Evolutionary conservation across 2,888 invertebrate genomes (phyloP), one percentile per base, ranked within the genome.

Genomic region (Latrodectus hesperus): DNA sequence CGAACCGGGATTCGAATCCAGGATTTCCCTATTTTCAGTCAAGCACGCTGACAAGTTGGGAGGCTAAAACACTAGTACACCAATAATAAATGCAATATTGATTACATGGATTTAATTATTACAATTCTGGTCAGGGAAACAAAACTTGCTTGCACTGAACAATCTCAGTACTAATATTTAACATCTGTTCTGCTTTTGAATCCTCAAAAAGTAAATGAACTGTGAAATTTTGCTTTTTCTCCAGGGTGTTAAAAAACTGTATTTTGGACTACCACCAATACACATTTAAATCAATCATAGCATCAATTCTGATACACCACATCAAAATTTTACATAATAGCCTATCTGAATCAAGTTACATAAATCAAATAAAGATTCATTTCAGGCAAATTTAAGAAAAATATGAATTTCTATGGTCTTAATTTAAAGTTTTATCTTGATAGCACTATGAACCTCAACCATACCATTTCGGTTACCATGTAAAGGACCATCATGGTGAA

Each of bases 401-500:
- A 68, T 12, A n/a, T n/a, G 9, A 68, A 17, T 17, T 17, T 38
- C 16, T 10, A 17, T 64, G 38, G 38, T 38, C 5, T 38, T 38
- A 1, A 38, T 38, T 38, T 38, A 1, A 38, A 38, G 38, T 16
- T 38, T 67, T 14, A 6, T 53, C 12, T 17, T 55, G 67, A 1
- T 49, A 87, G 76, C 77, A 72, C 12, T 72, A 77, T 49, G 86
- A 87, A 5, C 83, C 88, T 26, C 88, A 88, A n/a, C 88, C 88
- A 9, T 88, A 88, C 71, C 83, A 88, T 65, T 88, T 83, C 51
- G 88, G 88, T 9, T 88, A 88, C 71, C 83, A 88, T 53, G 83
- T 88, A 16, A 88, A 88, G n/a, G 88, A 88, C 49, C 83, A 88
- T 52, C 83, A 88, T 51, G 88, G 88, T 8, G 83, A 88, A 22